Evolutionary conservation across 2,888 invertebrate genomes (phyloP), one percentile per base, ranked within the genome.

Genomic region (Brachyptera putata): DNA sequence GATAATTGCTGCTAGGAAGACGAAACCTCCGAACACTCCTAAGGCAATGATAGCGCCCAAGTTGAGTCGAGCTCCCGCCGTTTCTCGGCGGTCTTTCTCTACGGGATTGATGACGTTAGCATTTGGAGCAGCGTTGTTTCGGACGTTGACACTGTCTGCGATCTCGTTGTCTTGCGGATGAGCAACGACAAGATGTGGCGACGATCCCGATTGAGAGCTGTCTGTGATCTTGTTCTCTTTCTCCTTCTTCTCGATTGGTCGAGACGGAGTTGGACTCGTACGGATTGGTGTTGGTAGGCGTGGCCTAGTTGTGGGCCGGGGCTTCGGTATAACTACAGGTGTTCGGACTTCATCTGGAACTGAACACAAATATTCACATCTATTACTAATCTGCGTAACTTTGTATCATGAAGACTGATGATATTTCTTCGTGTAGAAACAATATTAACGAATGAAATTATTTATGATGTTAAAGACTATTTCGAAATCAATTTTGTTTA

Each of bases 1-100:
- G 66, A 93, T 87, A 64, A 94, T 87, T 24, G 92, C 93, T 9
- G 93, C 89, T 53, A 95, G 79, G 73, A 95, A 90, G 5, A 94
- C 90, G 68, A 95, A 87, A 7, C 88, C 91, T n/a, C 92, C 94
- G 72, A 94, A 93, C 7, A 91, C 91, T 1, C 90, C 92, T 14
- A 95, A 77, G 0, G 93, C 92, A 61, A 94, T 91, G 66, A 94
- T 89, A 4, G 92, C 91, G 57, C 75, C 91, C 60, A 91, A 77
- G 74, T 91, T 92, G 21, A 93, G 77, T 66, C 87, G 84, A 1
- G 90, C 89, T 11, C 73, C 73, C 2, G 69, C 68, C 26, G 70
- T 66, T 59, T 71, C 70, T 26, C 69, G 66, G 24, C 69, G 66
- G 41, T 72, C 70, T 53, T 71, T 82, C 71, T 69, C 82, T 79